Evolutionary conservation across 92 coral and sea anemone genomes (phyloP).

Genomic region (Porites divaricata): DNA sequence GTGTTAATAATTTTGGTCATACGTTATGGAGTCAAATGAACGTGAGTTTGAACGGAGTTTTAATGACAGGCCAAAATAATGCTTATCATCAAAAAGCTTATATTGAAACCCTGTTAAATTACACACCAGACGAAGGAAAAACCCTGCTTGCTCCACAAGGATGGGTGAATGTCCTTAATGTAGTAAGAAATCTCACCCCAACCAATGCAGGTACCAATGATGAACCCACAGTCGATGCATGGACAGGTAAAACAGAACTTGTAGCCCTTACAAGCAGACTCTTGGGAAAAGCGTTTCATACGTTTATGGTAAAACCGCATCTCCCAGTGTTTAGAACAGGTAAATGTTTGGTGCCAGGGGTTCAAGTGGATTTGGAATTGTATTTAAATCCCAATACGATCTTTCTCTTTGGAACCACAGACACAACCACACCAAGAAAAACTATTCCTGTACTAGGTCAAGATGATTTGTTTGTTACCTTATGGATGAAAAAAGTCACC

Average conservation of each 20-base stretch:
- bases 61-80: conserved; percentile 30
- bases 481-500: no score
- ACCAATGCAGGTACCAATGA: not conserved
- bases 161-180: not conserved
- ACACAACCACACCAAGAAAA: not conserved
- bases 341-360: no score
- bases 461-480: not conserved
- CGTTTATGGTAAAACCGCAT: conserved; percentile 19
- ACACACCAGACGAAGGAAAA: not conserved
- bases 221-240: not conserved
- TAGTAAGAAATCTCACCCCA: not conserved
- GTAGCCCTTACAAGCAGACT: not conserved
- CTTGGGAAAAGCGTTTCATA: conserved; percentile 6
- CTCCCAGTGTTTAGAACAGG: conserved; percentile 1
- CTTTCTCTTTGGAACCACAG: not conserved
- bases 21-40: no score
- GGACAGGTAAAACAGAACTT: not conserved
- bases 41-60: not conserved
- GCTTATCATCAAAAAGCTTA: conserved; percentile 20
- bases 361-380: no score
- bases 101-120: conserved; percentile 31
- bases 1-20: conserved; percentile 12
- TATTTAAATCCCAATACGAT: not conserved
- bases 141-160: conserved; percentile 21
- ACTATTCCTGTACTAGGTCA: not conserved